Evolutionary conservation across 2,888 invertebrate species (phyloP), one percentile per base, ranked within the genome.

Genomic region (Dasysyrphus albostriatus): DNA sequence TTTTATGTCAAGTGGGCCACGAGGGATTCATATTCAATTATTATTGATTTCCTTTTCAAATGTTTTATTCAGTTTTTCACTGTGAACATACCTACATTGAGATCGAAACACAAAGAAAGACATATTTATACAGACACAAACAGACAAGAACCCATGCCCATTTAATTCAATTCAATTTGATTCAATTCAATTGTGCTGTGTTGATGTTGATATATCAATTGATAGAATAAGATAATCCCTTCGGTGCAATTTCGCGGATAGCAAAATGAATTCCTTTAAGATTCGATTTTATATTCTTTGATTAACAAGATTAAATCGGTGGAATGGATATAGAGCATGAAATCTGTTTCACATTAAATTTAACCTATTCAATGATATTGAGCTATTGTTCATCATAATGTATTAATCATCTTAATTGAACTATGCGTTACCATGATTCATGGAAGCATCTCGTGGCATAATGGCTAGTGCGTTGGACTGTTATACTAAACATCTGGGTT

Each of bases 1-100:
- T 81, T 88, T 83, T 80, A 75, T 85, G 82, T 81, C 83, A 88
- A 69, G 83, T 79, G 83, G 76, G 85, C 70, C 84, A 73, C 82
- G 37, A 83, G 89, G 88, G 88, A 88, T 73, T 88, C 63, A 75
- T 88, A 73, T 79, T 65, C 77, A 77, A 73, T 73, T 82, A 82
- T 77, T 76, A 47, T 77, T 84, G n/a, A 42, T 51, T 47, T 67
- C 59, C 19, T 44, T 56, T 77, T 67, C 6, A 7, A 16, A 37
- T 51, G n/a, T 69, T 47, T 44, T 65, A 65, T 65, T 47, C 47
- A 47, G 32, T 34, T 65, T 47, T 65, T 6, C 32, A 65, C 32
- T 63, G 29, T 63, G 42, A 63, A 24, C 24, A 24, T 24, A 24
- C 24, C 24, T 24, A 9, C n/a, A 24, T 32, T 9, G n/a, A 63